phyloP scores from a whole-genome alignment of 2,888 invertebrate species.

The Meliscaeva auricollis region DNA sequence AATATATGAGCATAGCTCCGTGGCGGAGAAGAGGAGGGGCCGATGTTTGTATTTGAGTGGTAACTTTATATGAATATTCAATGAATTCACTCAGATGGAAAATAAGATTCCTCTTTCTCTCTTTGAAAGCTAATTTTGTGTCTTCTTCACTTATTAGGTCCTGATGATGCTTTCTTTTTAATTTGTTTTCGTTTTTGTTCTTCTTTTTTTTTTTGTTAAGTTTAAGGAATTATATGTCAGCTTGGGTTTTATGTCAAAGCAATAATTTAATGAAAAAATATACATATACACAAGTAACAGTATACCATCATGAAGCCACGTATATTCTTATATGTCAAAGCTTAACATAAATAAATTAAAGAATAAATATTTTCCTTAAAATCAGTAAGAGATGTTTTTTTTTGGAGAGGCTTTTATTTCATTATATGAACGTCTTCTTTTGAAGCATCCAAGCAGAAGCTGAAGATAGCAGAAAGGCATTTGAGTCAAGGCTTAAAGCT shows the following conservation, averaged over 20 bases:
- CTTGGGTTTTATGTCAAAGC: slow-evolving; percentile 40
- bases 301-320: too few species aligned
- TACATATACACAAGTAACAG: background rate
- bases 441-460: too few species aligned
- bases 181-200: background rate
- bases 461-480: too few species aligned
- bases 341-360: too few species aligned
- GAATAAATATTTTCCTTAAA: too few species aligned
- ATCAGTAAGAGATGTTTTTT: too few species aligned
- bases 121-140: slow-evolving; percentile 66
- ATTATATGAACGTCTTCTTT: too few species aligned
- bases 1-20: background rate
- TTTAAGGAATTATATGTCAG: slow-evolving; percentile 28
- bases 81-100: slow-evolving; percentile 39
- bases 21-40: background rate
- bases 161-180: background rate
- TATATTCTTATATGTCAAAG: too few species aligned
- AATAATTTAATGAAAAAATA: background rate
- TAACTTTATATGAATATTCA: slow-evolving; percentile 58
- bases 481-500: too few species aligned
- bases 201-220: slow-evolving; percentile 1
- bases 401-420: too few species aligned
- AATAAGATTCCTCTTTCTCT: slow-evolving; percentile 18
- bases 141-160: background rate
- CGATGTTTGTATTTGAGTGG: slow-evolving; percentile 3